Conservation (phyloP, 2,797 vertebrate genomes). For the Perodicticus potto region DNA sequence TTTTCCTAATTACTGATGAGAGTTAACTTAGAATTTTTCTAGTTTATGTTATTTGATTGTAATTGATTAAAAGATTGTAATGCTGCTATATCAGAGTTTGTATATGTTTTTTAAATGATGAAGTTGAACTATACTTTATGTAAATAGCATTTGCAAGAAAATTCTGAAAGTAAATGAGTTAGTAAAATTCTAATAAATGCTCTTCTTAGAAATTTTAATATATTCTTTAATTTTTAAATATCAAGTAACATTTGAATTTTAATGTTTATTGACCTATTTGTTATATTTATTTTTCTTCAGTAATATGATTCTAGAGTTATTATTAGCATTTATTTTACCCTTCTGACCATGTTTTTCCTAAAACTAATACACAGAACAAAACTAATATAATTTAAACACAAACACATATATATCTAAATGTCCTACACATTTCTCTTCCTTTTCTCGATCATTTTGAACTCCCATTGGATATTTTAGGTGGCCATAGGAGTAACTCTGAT, state of each 20-base stretch:
- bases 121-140: conserved; percentile 23
- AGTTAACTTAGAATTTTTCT: conserved; percentile 70
- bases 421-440: conserved; percentile 19
- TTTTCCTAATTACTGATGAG: conserved; percentile 65
- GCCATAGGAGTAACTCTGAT: conserved; percentile 49
- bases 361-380: conserved; percentile 16
- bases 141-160: conserved; percentile 65
- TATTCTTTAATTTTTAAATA: conserved; percentile 42
- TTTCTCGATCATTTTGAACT: conserved; percentile 62
- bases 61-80: conserved; percentile 58
- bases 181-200: conserved; percentile 53
- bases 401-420: conserved; percentile 29
- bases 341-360: conserved; percentile 44
- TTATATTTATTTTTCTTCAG: conserved; percentile 62
- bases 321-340: conserved; percentile 66
- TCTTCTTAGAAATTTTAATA: conserved; percentile 61
- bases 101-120: conserved; percentile 53
- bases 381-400: conserved; percentile 45
- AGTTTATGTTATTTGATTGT: conserved; percentile 70
- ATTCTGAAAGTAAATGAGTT: neutral
- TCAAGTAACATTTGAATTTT: conserved; percentile 68
- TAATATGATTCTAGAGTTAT: conserved; percentile 58
- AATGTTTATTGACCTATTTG: conserved; percentile 66
- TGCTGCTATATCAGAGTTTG: neutral
- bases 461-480: conserved; percentile 51